A percentile compares a stretch with the other conserved stretches of the same genome.
These are phyloP conservation scores for Nannobrachium achirus DNA, from an alignment of 2,113 vertebrate genomes.

Conservation along the genomic window DNA sequence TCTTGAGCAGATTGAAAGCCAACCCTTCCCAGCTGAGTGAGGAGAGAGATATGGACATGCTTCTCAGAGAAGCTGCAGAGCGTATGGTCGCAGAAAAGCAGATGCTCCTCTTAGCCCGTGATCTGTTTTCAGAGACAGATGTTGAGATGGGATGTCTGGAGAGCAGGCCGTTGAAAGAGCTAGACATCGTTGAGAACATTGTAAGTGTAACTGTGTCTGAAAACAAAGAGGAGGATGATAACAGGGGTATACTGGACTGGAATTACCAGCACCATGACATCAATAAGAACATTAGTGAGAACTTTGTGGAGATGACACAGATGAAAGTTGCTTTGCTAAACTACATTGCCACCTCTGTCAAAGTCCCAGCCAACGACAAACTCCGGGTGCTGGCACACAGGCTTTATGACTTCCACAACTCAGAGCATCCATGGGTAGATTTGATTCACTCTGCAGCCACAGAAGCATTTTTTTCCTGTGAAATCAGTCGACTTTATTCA, in stretches of 20 bases:
- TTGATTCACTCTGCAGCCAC: conserved; percentile 42
- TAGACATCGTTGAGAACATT: conserved; percentile 17
- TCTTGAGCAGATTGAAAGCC: conserved; percentile 40
- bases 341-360: conserved; percentile 29
- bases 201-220: conserved; percentile 24
- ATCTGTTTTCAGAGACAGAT: conserved; percentile 26
- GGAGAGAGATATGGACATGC: conserved; percentile 16
- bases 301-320: conserved; percentile 36
- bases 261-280: conserved; percentile 7
- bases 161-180: background rate
- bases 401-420: background rate
- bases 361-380: conserved; percentile 15
- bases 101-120: conserved; percentile 41
- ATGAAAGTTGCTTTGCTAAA: conserved; percentile 46
- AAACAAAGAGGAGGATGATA: background rate
- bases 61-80: conserved; percentile 31
- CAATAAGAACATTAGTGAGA: conserved; percentile 3
- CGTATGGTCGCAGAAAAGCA: conserved; percentile 51
- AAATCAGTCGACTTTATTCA: conserved; percentile 15
- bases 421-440: background rate
- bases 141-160: background rate
- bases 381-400: conserved; percentile 37
- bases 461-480: conserved; percentile 54
- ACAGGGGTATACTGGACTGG: background rate
- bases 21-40: background rate